Base-by-base conservation (phyloP, 2,113 vertebrate species). In the Thunnus maccoyii region DNA sequence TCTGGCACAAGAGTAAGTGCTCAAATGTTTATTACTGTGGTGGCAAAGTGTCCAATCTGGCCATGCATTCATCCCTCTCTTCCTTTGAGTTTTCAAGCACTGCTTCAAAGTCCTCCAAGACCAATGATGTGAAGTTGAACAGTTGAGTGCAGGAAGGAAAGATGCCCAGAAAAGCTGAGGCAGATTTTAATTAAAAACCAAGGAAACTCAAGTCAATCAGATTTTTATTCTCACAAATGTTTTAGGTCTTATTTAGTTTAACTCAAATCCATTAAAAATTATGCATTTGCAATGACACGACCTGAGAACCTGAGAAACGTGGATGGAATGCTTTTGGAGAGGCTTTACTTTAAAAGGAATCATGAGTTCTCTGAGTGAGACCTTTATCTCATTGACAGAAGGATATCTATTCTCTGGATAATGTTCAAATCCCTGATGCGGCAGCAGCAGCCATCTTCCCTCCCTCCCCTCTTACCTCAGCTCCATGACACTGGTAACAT, bases 401-500 rank as follows among this genome's bases (percentile, higher is more conserved):
- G 16, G 20, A 47, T 20, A 64, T 62, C 56, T 18, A 48, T 64
- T 56, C 32, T 72, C 32, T 78, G 58, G 68, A 74, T 65, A 25
- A 68, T 20, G 27, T 32, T 83, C 4, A 65, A 41, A 76, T 76
- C 22, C 51, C 51, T 0, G 50, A 76, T 71, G 7, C 52, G 30
- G 50, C 67, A 65, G 74, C 30, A 64, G 48, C 48, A 48, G 47
- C 10, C 18, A 12, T 0, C 25, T 13, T 22, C 15, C 32, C 16
- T 22, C 15, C 44, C 32, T 14, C 6, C 11, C 13, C 25, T 18
- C 66, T 69, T 96, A 99, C 98, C 98, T 98, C 46, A 99, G 96
- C 91, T 99, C 98, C 92, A 99, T 96, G 81, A 99, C 97, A 73
- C 98, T 99, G 47, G 97, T 99, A 36, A 99, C 98, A 2, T 99